These are phyloP conservation scores for Catamblyrhynchus diadema DNA, from an alignment of 2,797 vertebrate species.

Conservation along the genomic window DNA sequence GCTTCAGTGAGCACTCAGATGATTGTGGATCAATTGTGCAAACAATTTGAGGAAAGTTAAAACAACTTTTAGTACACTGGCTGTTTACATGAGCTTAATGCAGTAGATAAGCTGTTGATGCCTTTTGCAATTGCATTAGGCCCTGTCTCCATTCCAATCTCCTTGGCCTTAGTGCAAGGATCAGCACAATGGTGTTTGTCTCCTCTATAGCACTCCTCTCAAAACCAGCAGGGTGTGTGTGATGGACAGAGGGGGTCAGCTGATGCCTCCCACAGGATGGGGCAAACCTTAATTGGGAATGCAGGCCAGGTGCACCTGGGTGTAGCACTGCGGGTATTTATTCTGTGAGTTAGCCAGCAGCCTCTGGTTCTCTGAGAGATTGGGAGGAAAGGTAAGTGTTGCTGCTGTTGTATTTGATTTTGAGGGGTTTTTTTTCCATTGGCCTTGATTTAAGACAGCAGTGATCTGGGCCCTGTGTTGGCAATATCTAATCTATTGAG, in stretches of 20 bases:
- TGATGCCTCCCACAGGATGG: neutral
- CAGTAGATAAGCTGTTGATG: neutral
- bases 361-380: neutral
- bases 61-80: neutral
- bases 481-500: neutral
- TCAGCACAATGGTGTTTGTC: neutral
- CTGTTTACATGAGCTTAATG: neutral
- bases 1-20: neutral
- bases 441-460: neutral
- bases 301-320: neutral
- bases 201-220: neutral
- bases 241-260: neutral
- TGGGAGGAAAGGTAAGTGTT: neutral
- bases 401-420: neutral
- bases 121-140: neutral
- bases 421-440: fast-evolving
- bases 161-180: neutral
- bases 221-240: neutral
- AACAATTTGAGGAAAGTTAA: neutral
- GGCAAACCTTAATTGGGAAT: neutral
- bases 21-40: neutral
- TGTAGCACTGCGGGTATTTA: neutral
- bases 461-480: neutral
- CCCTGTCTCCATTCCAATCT: neutral
- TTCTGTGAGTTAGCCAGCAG: neutral